phyloP scores from a whole-genome alignment of 1,140 invertebrate species.

The Dinoponera quadriceps region DNA sequence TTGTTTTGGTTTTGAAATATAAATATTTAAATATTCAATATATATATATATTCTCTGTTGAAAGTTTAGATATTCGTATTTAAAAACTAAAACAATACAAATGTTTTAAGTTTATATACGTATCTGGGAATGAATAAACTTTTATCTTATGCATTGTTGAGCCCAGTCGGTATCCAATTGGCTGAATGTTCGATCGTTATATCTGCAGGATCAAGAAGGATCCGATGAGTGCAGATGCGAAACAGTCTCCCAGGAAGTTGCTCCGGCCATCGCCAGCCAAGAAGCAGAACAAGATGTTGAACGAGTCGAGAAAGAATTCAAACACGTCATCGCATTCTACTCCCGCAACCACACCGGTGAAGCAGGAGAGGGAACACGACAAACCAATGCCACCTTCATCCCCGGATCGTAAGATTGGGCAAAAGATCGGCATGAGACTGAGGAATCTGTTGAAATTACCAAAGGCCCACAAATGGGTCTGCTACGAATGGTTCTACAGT shows the following conservation, averaged over 20 bases:
- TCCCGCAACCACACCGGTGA: conserved; percentile 84
- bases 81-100: too few relatives aligned
- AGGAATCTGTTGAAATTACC: conserved; percentile 98
- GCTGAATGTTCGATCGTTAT: conserved; percentile 8
- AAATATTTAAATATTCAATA: too few relatives aligned
- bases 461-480: conserved; percentile 99
- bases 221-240: conserved; percentile 76
- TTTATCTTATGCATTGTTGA: not conserved
- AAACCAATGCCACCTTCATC: conserved; percentile 85
- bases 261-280: conserved; percentile 88
- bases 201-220: conserved; percentile 83
- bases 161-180: not conserved
- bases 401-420: conserved; percentile 92
- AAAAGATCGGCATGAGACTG: conserved; percentile 95
- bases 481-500: conserved; percentile 99
- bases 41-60: too few relatives aligned
- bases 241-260: conserved; percentile 84
- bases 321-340: conserved; percentile 75
- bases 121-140: too few relatives aligned
- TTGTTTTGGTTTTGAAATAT: too few relatives aligned
- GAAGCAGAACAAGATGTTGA: conserved; percentile 84
- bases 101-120: too few relatives aligned
- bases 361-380: conserved; percentile 83
- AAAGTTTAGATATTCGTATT: too few relatives aligned
- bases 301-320: conserved; percentile 73